Percentiles rank a stretch among this genome's conserved stretches.
phyloP scores from a whole-genome alignment of 2,797 vertebrate genomes.

The Crenichthys baileyi region DNA sequence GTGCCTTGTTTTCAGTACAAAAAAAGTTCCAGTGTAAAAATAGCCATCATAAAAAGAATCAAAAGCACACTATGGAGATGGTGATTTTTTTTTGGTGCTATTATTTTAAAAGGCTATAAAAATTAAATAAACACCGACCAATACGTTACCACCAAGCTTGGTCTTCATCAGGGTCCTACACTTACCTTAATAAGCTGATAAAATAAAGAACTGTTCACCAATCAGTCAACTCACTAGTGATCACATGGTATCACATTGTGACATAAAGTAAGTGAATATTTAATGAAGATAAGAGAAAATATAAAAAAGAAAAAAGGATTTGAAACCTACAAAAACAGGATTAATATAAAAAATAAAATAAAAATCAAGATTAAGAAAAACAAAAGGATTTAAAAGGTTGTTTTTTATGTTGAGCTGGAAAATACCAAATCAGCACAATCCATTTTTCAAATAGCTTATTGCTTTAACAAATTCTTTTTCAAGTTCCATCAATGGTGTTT shows the following conservation, averaged over 20 bases:
- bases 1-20: background rate
- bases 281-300: background rate
- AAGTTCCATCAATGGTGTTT: constrained; percentile 13
- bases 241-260: background rate
- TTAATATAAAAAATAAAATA: background rate
- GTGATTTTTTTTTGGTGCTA: background rate
- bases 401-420: constrained; percentile 35
- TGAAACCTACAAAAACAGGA: too few species aligned
- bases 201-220: background rate
- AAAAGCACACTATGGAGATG: background rate
- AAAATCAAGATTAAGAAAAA: background rate
- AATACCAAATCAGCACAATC: constrained; percentile 40
- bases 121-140: background rate
- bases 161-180: background rate
- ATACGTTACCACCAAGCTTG: background rate
- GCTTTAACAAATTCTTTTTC: background rate
- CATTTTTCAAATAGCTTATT: background rate
- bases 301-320: background rate
- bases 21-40: background rate
- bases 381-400: background rate
- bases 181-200: background rate
- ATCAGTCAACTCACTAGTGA: background rate
- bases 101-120: background rate
- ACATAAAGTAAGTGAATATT: background rate
- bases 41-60: too few species aligned